These are phyloP conservation scores for Athene cunicularia DNA, from an alignment of 2,113 vertebrate genomes.

Conservation along the genomic window DNA sequence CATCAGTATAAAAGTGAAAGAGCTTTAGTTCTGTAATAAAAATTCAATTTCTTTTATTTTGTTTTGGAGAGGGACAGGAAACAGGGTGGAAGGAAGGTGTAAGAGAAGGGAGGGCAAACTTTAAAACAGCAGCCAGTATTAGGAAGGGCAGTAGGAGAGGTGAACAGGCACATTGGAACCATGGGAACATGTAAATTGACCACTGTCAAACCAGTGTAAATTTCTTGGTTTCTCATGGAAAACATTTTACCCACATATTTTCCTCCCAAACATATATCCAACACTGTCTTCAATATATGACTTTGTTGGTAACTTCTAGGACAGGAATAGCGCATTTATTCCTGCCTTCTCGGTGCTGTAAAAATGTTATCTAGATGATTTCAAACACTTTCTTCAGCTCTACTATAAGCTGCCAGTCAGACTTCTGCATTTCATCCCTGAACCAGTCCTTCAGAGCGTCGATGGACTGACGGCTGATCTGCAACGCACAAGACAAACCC, in stretches of 20 bases:
- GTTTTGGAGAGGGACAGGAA: constrained; percentile 5
- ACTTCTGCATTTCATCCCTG: constrained; percentile 96
- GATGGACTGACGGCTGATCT: constrained; percentile 97
- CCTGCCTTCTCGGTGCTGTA: constrained; percentile 56
- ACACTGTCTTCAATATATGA: constrained; percentile 65
- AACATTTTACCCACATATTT: constrained; percentile 84
- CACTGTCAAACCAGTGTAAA: constrained; percentile 92
- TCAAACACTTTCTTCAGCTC: constrained; percentile 99
- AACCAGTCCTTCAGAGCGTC: constrained; percentile 99
- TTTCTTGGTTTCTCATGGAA: constrained; percentile 91
- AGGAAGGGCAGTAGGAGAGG: constrained; percentile 49
- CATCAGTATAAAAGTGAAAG: constrained; percentile 84
- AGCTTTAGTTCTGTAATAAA: constrained; percentile 82
- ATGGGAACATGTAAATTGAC: constrained; percentile 81
- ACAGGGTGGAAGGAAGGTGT: neutral
- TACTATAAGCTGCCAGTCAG: constrained; percentile 98
- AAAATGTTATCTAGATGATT: constrained; percentile 87
- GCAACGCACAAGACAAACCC: constrained; percentile 37
- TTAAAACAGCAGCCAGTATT: constrained; percentile 81
- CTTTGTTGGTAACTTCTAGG: constrained; percentile 67
- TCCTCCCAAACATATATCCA: constrained; percentile 71
- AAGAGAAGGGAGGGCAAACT: constrained; percentile 77
- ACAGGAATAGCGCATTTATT: constrained; percentile 60
- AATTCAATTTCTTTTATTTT: constrained; percentile 71
- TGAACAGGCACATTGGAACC: constrained; percentile 87